Conservation (phyloP, 2,113 vertebrate genomes). For the Parus major region DNA sequence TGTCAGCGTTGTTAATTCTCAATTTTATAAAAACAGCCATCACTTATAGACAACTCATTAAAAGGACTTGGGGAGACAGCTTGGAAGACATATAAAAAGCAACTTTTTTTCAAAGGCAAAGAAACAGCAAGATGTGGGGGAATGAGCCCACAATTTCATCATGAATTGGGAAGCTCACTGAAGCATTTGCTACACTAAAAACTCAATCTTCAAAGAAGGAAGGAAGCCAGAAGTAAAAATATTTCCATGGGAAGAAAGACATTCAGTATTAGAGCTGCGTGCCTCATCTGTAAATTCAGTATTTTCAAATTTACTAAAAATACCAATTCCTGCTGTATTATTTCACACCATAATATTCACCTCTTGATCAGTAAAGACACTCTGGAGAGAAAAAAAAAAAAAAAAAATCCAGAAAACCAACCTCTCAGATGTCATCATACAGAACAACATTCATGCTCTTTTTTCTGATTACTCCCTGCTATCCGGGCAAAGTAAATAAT, state of each 20-base stretch:
- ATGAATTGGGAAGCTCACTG: background rate
- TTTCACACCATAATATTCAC: slow-evolving; percentile 14
- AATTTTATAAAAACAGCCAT: background rate
- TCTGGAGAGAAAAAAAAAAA: slow-evolving; percentile 5
- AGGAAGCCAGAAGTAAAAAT: slow-evolving; percentile 54
- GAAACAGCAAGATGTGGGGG: background rate
- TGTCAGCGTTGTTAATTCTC: background rate
- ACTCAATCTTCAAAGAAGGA: slow-evolving; percentile 12
- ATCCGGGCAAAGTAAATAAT: background rate
- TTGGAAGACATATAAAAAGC: background rate
- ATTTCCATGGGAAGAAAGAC: slow-evolving; percentile 20
- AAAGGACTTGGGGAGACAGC: background rate
- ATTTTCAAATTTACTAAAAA: slow-evolving; percentile 19
- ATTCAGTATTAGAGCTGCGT: slow-evolving; percentile 24
- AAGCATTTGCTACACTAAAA: background rate
- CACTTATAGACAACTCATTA: background rate
- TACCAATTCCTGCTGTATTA: background rate
- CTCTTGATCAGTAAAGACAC: slow-evolving; percentile 14
- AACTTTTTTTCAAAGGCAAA: background rate
- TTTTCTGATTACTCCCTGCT: slow-evolving; percentile 42
- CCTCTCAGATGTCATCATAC: slow-evolving; percentile 26
- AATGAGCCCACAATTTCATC: background rate
- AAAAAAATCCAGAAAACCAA: background rate
- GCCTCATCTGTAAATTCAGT: slow-evolving; percentile 16
- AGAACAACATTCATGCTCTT: slow-evolving; percentile 36